Evolutionary conservation across 2,888 invertebrate species (phyloP).

Genomic region (Crepidodera aurea): DNA sequence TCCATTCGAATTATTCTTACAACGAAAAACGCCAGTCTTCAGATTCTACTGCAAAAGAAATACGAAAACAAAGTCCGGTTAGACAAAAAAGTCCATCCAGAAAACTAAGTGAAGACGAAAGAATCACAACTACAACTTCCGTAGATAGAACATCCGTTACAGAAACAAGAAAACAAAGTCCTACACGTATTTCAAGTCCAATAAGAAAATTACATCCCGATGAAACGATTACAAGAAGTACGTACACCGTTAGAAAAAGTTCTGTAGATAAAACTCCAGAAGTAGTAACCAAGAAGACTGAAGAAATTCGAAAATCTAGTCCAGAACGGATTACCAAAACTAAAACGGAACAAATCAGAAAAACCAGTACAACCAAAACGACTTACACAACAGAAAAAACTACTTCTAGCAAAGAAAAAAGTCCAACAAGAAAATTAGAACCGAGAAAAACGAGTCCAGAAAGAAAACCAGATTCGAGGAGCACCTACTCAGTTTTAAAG

Average conservation of each 20-base stretch:
- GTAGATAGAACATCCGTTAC: not conserved
- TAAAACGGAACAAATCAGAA: slow-evolving; percentile 6
- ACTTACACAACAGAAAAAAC: slow-evolving; percentile 5
- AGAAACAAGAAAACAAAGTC: not conserved
- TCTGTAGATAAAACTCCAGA: not conserved
- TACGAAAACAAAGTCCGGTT: not conserved
- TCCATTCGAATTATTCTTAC: slow-evolving; percentile 18
- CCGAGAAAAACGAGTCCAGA: slow-evolving; percentile 27
- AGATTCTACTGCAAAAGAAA: not conserved
- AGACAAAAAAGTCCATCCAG: not conserved
- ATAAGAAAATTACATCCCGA: not conserved
- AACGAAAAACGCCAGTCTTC: not conserved
- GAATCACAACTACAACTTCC: not conserved
- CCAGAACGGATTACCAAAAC: slow-evolving; percentile 40
- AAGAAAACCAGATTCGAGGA: slow-evolving; percentile 9
- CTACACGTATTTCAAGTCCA: not conserved
- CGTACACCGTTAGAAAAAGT: not conserved
- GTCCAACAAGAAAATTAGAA: not conserved
- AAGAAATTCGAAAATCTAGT: slow-evolving; percentile 41
- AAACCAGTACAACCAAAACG: slow-evolving; percentile 8
- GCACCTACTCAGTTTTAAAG: slow-evolving; percentile 51
- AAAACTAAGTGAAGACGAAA: not conserved
- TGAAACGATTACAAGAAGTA: not conserved
- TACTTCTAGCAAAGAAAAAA: not conserved
- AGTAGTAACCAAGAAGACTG: not conserved